A percentile compares a stretch with the other conserved stretches of the same genome.
Conservation (phyloP, 2,888 invertebrate species). For the Nymphalis polychloros region DNA sequence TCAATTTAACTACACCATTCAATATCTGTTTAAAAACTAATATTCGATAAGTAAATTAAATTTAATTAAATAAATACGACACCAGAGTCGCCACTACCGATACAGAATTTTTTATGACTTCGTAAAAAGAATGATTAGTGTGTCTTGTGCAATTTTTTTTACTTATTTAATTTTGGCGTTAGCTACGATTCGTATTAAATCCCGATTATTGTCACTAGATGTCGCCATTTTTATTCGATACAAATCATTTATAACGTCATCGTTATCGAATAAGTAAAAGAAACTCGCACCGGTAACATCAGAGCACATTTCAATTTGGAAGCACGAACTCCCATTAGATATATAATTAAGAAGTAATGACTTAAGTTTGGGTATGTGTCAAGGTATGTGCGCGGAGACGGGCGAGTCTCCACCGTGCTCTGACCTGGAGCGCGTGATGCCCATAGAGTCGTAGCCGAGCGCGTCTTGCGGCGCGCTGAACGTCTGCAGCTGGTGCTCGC, state of each 20-base stretch:
- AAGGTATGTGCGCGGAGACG: slow-evolving; percentile 68
- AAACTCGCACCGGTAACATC: background rate
- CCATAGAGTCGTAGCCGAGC: slow-evolving; percentile 93
- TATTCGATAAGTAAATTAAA: slow-evolving; percentile 1
- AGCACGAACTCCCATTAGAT: background rate
- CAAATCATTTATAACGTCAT: no score
- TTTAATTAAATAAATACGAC: slow-evolving; percentile 6
- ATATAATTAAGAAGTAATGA: background rate
- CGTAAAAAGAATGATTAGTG: background rate
- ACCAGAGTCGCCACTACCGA: background rate
- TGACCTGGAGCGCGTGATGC: slow-evolving; percentile 92
- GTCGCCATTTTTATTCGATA: no score
- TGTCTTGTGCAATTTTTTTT: no score
- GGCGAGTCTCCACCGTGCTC: slow-evolving; percentile 66
- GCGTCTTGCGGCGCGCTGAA: slow-evolving; percentile 69
- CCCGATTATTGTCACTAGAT: no score
- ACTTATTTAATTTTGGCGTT: no score
- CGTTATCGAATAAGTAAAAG: no score
- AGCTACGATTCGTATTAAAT: no score
- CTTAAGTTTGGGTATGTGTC: slow-evolving; percentile 41
- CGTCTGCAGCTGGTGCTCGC: slow-evolving; percentile 82
- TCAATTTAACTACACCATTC: background rate
- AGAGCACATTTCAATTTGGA: background rate
- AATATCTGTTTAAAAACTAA: background rate
- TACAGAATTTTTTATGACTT: slow-evolving; percentile 2